Base-by-base conservation (phyloP, 2,888 invertebrate species). In the Athetis lepigone region DNA sequence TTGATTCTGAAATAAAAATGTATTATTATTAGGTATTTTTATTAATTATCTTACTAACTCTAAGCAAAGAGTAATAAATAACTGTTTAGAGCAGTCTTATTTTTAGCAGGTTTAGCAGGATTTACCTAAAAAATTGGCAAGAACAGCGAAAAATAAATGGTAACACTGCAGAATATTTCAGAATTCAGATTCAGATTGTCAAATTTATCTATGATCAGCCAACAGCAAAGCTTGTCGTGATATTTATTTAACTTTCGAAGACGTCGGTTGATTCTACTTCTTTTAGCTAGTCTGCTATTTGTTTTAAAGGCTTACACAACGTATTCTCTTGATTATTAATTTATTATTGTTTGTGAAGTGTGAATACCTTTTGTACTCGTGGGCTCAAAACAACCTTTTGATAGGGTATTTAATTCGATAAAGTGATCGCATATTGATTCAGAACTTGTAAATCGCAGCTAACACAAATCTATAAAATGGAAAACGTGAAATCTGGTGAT, bases 401-500 rank as follows among this genome's bases (percentile, higher is more conserved):
- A 33, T 33, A 33, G 33, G 13, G 36, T 39, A 2, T 27, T 47
- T 18, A 47, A 18, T 0, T 68, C 23, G 9, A 8, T 29, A 18
- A 5, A 36, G 5, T 16, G 2, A 23, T 23, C 42, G 29, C 6
- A 23, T 16, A 18, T 36, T n/a, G 11, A 19, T 29, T 45, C 6
- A 13, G 11, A 40, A 23, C 2, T 37, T 11, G 23, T 19, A 51
- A 46, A 46, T 64, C 46, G 19, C 18, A 16, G 21, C 13, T 9
- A 43, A 36, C 23, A 37, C 3, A 49, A 45, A 29, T 13, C 13
- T 42, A 54, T 25, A 86, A 70, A 67, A 94, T 93, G 93, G 85
- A 92, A 75, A 77, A 83, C 68, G 72, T 94, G 49, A 90, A 88
- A 71, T 82, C 75, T 57, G 88, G 88, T 37, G 90, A 95, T 76